phyloP scores from a whole-genome alignment of 2,113 vertebrate species.

The Pica pica region DNA sequence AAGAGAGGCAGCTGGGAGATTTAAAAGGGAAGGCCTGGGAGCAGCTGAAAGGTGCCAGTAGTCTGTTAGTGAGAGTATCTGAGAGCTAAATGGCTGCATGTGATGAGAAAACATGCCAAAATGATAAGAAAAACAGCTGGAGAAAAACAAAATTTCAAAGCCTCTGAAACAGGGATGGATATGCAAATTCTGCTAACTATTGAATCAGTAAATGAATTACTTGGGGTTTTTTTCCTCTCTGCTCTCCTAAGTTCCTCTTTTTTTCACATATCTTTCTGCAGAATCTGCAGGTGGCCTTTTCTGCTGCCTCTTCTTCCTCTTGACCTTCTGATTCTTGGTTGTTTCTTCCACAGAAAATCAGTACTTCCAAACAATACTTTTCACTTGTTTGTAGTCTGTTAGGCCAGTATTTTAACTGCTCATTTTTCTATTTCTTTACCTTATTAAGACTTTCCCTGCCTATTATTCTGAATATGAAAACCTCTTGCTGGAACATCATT shows the following conservation, averaged over 20 bases:
- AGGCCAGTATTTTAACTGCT: neutral
- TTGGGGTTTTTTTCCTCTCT: neutral
- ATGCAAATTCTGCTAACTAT: slow-evolving; percentile 2
- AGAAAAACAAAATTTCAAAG: slow-evolving; percentile 22
- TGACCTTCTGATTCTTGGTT: neutral
- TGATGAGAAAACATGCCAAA: slow-evolving; percentile 43
- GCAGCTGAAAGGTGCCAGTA: slow-evolving; percentile 63
- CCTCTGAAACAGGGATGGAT: neutral
- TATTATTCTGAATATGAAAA: neutral
- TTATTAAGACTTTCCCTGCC: neutral
- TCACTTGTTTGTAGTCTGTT: neutral
- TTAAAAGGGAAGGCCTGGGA: slow-evolving; percentile 29
- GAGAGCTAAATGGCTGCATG: slow-evolving; percentile 31
- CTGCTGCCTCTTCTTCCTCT: neutral
- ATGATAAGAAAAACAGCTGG: slow-evolving; percentile 62
- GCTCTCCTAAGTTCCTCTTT: neutral
- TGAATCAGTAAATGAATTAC: neutral
- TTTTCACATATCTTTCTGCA: neutral
- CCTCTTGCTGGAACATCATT: neutral
- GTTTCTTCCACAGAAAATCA: neutral
- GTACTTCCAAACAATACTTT: neutral
- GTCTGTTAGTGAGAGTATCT: neutral
- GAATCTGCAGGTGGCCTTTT: neutral
- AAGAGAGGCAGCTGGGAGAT: slow-evolving; percentile 69
- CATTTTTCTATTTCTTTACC: neutral